phyloP scores from a whole-genome alignment of 2,797 vertebrate species.

The Megaceryle alcyon region DNA sequence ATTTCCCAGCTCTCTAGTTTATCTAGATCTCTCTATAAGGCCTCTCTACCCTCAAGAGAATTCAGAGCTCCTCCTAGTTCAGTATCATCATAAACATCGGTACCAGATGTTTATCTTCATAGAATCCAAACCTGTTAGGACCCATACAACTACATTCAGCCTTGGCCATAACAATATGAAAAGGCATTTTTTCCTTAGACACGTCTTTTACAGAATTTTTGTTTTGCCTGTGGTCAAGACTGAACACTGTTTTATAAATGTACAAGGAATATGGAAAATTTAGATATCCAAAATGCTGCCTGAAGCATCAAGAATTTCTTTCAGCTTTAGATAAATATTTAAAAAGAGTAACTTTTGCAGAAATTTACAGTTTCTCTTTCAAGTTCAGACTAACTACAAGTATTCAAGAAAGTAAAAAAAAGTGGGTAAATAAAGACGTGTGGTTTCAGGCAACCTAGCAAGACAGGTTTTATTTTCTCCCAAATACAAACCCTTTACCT shows the following conservation, averaged over 20 bases:
- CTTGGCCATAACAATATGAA: not conserved
- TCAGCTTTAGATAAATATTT: not conserved
- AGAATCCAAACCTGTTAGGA: not conserved
- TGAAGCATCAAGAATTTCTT: not conserved
- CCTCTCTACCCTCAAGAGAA: not conserved
- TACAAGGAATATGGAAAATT: not conserved
- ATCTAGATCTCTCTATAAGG: not conserved
- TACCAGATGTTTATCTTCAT: not conserved
- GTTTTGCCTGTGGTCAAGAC: not conserved
- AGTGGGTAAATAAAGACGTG: not conserved
- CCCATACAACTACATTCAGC: not conserved
- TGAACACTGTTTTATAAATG: not conserved
- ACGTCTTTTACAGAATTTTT: not conserved
- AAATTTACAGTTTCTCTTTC: not conserved
- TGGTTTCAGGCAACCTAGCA: not conserved
- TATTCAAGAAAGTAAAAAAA: not conserved
- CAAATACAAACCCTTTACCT: not conserved
- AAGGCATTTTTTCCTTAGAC: not conserved
- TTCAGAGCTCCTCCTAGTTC: not conserved
- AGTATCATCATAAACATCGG: not conserved
- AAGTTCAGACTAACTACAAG: not conserved
- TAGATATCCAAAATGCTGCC: not conserved
- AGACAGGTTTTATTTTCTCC: not conserved
- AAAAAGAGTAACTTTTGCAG: not conserved
- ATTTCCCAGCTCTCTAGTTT: not conserved